Evolutionary conservation across 2,888 invertebrate genomes (phyloP).

Genomic region (Creontiades dilutus): DNA sequence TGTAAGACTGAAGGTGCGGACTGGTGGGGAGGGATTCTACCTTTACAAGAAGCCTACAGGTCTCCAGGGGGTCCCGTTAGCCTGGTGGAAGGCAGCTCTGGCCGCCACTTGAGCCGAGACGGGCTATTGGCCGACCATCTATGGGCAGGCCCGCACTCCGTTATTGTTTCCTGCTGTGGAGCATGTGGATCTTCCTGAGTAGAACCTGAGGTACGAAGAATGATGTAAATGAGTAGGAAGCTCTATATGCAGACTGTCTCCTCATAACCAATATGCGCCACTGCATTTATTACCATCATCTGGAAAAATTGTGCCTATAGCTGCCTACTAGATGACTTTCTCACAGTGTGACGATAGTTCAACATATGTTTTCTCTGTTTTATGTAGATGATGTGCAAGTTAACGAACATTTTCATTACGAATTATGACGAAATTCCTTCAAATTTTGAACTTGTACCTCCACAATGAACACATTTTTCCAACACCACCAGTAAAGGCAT

Average conservation of each 20-base stretch:
- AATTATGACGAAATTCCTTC: too few relatives aligned
- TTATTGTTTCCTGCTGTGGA: constrained; percentile 16
- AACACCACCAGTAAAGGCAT: too few relatives aligned
- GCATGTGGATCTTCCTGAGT: neutral
- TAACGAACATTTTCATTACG: too few relatives aligned
- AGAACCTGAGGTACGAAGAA: neutral
- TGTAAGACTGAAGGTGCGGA: constrained; percentile 34
- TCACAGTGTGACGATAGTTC: neutral
- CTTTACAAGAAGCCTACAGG: constrained; percentile 41
- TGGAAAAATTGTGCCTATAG: neutral
- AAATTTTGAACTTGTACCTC: too few relatives aligned
- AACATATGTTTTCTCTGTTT: too few relatives aligned
- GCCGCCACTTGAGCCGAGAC: neutral
- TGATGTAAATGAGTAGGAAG: neutral
- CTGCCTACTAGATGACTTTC: neutral
- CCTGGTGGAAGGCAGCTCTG: neutral
- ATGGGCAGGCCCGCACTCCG: neutral
- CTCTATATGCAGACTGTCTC: neutral
- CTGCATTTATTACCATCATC: neutral
- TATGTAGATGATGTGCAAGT: too few relatives aligned
- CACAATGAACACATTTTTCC: too few relatives aligned
- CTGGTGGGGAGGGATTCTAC: constrained; percentile 17
- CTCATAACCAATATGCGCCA: neutral
- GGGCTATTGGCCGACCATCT: constrained; percentile 12
- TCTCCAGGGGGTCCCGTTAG: constrained; percentile 27